These are phyloP conservation scores for Gymnocephalus cernua DNA, from an alignment of 2,113 vertebrate genomes.

Conservation along the genomic window DNA sequence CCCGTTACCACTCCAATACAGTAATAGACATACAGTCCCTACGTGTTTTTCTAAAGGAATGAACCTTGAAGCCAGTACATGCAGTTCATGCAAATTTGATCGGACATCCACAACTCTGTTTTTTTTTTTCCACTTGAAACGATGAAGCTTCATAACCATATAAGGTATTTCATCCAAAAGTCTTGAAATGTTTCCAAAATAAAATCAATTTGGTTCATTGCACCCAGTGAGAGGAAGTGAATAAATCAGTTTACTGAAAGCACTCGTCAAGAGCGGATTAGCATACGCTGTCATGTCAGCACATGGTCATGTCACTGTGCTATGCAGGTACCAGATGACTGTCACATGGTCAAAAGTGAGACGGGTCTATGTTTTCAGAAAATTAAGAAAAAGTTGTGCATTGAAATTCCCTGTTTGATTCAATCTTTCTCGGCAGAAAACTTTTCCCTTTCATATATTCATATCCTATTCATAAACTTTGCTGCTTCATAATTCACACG, in stretches of 20 bases:
- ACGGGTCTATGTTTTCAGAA: neutral
- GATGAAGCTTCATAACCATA: neutral
- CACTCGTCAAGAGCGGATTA: constrained; percentile 19
- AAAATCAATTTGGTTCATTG: constrained; percentile 1
- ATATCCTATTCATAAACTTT: too few relatives aligned
- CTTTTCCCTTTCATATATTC: neutral
- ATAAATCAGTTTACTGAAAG: constrained; percentile 30
- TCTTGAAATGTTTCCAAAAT: neutral
- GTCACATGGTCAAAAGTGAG: neutral
- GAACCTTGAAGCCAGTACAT: neutral
- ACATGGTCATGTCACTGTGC: neutral
- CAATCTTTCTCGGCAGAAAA: neutral
- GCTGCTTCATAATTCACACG: constrained; percentile 28
- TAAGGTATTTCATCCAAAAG: neutral
- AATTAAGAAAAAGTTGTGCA: neutral
- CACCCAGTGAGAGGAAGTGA: neutral
- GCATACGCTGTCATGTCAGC: constrained; percentile 1
- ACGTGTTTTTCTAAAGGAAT: neutral
- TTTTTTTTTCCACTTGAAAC: neutral
- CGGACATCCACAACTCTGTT: neutral
- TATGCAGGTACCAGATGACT: neutral
- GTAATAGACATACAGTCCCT: neutral
- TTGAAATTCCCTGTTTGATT: neutral
- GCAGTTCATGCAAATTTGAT: neutral
- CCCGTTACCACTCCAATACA: neutral